These are phyloP conservation scores for Triplophysa siluroides DNA, from an alignment of 2,113 vertebrate genomes.

Conservation along the genomic window DNA sequence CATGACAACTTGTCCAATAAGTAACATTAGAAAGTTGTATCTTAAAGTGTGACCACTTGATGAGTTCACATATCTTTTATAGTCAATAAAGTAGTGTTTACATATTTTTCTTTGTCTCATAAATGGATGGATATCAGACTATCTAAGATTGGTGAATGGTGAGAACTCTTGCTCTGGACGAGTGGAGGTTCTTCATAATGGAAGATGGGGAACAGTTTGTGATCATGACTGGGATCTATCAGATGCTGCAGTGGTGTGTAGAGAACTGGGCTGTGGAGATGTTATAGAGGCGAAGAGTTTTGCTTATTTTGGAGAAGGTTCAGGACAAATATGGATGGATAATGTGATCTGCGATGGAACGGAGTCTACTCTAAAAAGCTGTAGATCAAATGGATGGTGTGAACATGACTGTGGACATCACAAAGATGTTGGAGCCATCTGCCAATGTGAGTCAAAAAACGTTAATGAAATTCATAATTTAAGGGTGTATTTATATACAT, in stretches of 20 bases:
- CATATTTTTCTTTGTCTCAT: background rate
- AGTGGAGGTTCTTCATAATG: constrained; percentile 15
- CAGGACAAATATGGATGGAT: too few relatives aligned
- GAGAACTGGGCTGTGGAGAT: background rate
- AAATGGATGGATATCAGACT: background rate
- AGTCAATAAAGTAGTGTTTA: too few relatives aligned
- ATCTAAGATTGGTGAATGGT: background rate
- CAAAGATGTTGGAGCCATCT: background rate
- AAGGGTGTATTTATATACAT: too few relatives aligned
- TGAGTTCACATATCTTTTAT: too few relatives aligned
- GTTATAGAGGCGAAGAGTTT: background rate
- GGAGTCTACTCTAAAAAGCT: too few relatives aligned
- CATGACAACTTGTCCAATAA: too few relatives aligned
- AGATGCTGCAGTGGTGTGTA: constrained; percentile 4
- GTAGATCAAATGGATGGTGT: too few relatives aligned
- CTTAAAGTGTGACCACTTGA: too few relatives aligned
- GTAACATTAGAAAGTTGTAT: too few relatives aligned
- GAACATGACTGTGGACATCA: too few relatives aligned
- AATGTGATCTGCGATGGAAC: too few relatives aligned
- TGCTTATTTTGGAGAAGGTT: background rate
- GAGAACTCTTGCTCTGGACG: background rate
- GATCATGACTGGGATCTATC: background rate
- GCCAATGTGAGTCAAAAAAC: background rate
- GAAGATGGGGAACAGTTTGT: constrained; percentile 26
- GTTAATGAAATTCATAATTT: too few relatives aligned